Evolutionary conservation across 2,113 vertebrate species (phyloP), one percentile per base, ranked within the genome.

Genomic region (Abramis brama): DNA sequence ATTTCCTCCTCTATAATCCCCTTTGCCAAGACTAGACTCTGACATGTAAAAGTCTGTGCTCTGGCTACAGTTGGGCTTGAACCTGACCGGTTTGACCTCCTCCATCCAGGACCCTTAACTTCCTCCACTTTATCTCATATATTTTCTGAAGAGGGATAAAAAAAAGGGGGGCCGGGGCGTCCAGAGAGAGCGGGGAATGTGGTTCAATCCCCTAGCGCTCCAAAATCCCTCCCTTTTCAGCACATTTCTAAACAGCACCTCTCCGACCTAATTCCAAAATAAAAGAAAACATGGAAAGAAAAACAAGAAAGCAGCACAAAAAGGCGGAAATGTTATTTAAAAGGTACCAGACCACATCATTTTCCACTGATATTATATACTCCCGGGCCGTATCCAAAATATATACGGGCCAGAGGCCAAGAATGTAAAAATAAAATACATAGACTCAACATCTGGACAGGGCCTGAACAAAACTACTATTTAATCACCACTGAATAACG

Each of bases 291-390:
- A 98, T 96, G 97, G 97, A 99, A 99, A 99, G 97, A 98, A 99
- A 98, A 99, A 98, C 97, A 99, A 97, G 96, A 98, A 97, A 97
- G 97, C 96, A 96, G 96, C 96, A 96, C 96, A 97, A 95, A 97
- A 97, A 97, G 96, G 96, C 97, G 97, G 97, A 99, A 99, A 99
- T 98, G 97, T 99, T 99, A 98, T 99, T 99, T 98, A 98, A 99
- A 99, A 99, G 98, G 97, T 98, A 99, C 97, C 97, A 98, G 97
- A 99, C 97, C 97, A 94, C 97, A 98, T 97, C 97, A 97, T 98
- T 99, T 99, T 99, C 97, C 98, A 99, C 95, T 96, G 97, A 97
- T 98, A 99, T 97, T 99, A 99, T 99, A 98, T 97, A 98, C 97
- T 99, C 97, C 95, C 96, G 93, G 52, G 95, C 95, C 96, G 96